A percentile compares a stretch with the other conserved stretches of the same genome.
Conservation (phyloP, 2,888 invertebrate species). For the Xestia rhomboidea region DNA sequence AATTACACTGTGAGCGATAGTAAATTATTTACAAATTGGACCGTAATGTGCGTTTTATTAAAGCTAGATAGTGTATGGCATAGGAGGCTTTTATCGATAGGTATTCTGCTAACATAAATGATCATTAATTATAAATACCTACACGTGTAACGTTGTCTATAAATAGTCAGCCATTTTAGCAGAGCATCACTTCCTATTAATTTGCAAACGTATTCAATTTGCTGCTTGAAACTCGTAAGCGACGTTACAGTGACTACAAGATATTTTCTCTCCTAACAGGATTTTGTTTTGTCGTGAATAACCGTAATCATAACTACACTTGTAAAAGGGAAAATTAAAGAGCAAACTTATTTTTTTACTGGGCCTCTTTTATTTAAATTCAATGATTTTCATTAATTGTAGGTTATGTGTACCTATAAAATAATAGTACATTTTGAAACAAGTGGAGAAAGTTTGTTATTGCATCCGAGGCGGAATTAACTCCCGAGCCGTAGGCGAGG, state of each 20-base stretch:
- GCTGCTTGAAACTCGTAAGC: slow-evolving; percentile 21
- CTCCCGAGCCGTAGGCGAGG: no score
- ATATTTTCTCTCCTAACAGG: slow-evolving; percentile 29
- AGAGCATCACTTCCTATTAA: slow-evolving; percentile 18
- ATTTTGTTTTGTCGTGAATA: slow-evolving; percentile 40
- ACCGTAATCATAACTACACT: slow-evolving; percentile 19
- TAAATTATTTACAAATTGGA: slow-evolving; percentile 67
- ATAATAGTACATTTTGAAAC: no score
- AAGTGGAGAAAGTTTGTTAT: no score
- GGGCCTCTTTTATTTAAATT: not conserved
- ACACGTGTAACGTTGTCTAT: slow-evolving; percentile 17
- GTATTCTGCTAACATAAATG: slow-evolving; percentile 16
- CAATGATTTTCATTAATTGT: not conserved
- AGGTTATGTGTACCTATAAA: no score
- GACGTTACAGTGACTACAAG: slow-evolving; percentile 30
- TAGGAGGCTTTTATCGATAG: not conserved
- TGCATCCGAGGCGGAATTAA: no score
- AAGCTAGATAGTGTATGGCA: slow-evolving; percentile 16
- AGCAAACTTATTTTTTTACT: not conserved
- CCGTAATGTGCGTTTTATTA: slow-evolving; percentile 36
- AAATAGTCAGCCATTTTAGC: slow-evolving; percentile 25
- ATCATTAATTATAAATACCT: slow-evolving; percentile 24
- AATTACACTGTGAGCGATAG: slow-evolving; percentile 67
- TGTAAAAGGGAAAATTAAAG: not conserved
- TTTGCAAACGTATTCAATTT: slow-evolving; percentile 38